A percentile compares a stretch with the other conserved stretches of the same genome.
These are phyloP conservation scores for Neomonachus schauinslandi DNA, from an alignment of 2,113 vertebrate genomes.

Conservation along the genomic window DNA sequence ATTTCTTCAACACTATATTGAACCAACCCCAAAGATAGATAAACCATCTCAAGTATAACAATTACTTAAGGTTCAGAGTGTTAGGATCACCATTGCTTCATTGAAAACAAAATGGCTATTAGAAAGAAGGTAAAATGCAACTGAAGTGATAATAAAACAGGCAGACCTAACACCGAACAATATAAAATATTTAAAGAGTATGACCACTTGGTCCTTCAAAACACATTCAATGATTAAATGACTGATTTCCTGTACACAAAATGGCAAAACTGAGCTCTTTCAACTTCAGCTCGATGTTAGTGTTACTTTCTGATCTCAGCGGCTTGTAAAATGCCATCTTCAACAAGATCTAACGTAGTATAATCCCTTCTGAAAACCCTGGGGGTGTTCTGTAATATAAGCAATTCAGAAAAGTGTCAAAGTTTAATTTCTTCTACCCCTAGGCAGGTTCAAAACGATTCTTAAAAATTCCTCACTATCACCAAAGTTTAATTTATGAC, in stretches of 20 bases:
- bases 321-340: conserved; percentile 55
- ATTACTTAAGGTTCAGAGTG: background rate
- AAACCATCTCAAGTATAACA: background rate
- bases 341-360: conserved; percentile 18
- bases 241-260: background rate
- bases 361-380: conserved; percentile 52
- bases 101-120: background rate
- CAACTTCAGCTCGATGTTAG: background rate
- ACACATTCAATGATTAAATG: background rate
- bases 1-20: background rate
- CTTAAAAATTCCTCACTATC: conserved; percentile 50
- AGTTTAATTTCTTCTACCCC: conserved; percentile 49
- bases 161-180: background rate
- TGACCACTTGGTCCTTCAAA: background rate
- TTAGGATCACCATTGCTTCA: background rate
- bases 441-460: conserved; percentile 10
- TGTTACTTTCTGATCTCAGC: conserved; percentile 9
- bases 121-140: background rate
- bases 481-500: conserved; percentile 60
- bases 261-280: conserved; percentile 13
- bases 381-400: conserved; percentile 1
- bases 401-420: conserved; percentile 51
- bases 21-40: background rate
- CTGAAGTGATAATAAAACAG: background rate
- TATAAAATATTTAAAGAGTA: background rate